Conservation (phyloP, 1,140 invertebrate genomes). For the Manduca sexta region DNA sequence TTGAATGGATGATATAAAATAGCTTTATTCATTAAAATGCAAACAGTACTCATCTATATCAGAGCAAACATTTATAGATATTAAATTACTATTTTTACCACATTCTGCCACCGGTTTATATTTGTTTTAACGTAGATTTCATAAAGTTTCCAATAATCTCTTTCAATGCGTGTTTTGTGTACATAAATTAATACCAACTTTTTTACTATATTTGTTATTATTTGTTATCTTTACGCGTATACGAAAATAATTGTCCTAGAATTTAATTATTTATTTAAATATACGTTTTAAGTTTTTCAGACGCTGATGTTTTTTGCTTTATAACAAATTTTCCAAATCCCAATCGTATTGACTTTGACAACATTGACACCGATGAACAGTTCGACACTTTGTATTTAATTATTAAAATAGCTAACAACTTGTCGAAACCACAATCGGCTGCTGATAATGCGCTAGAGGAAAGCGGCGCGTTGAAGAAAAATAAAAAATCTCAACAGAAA, state of each 20-base stretch:
- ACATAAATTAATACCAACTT: too few relatives aligned
- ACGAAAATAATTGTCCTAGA: too few relatives aligned
- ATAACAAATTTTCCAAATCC: slow-evolving; percentile 51
- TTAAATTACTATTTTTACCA: too few relatives aligned
- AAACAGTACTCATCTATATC: too few relatives aligned
- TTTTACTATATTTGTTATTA: too few relatives aligned
- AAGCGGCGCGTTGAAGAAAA: slow-evolving; percentile 4
- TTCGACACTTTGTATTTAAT: slow-evolving; percentile 49
- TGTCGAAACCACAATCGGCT: slow-evolving; percentile 12
- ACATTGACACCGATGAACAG: slow-evolving; percentile 25
- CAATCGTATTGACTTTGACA: slow-evolving; percentile 31
- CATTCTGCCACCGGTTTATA: too few relatives aligned
- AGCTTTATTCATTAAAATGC: too few relatives aligned
- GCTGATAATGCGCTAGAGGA: slow-evolving; percentile 13
- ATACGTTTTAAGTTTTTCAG: slow-evolving; percentile 34
- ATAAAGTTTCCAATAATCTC: not conserved
- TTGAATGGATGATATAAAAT: too few relatives aligned
- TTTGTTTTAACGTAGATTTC: too few relatives aligned
- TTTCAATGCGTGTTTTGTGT: not conserved
- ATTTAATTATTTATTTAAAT: not conserved
- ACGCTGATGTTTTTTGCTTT: slow-evolving; percentile 54
- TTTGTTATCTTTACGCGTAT: too few relatives aligned
- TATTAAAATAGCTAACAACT: slow-evolving; percentile 47
- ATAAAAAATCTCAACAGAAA: slow-evolving; percentile 9
- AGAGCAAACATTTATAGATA: too few relatives aligned